phyloP scores from a whole-genome alignment of 1,140 invertebrate species.

The Prorops nasuta region DNA sequence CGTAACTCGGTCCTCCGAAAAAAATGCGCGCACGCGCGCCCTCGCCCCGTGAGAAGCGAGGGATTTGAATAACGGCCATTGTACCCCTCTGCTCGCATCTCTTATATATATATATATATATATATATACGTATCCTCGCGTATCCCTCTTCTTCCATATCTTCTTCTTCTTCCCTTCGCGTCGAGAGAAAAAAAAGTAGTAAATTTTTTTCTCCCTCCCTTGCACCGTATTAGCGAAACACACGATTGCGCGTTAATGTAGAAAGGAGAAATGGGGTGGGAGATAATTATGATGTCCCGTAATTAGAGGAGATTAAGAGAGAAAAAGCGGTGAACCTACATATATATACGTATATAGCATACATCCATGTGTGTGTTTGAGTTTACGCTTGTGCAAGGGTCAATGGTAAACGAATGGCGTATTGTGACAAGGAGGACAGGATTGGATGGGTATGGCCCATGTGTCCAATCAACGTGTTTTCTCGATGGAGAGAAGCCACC shows the following conservation, averaged over 20 bases:
- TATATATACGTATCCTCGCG: not conserved
- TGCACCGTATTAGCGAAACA: too few species aligned
- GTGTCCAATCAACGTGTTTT: slow-evolving; percentile 44
- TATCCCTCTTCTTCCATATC: not conserved
- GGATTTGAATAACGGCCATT: slow-evolving; percentile 53
- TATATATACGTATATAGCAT: not conserved
- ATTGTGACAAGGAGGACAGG: not conserved
- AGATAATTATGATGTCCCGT: not conserved
- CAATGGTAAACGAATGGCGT: not conserved
- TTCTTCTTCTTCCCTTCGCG: not conserved
- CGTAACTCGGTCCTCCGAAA: slow-evolving; percentile 30
- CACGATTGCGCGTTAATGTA: not conserved
- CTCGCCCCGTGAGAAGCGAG: not conserved
- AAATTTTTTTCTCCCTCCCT: slow-evolving; percentile 10
- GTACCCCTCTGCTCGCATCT: slow-evolving; percentile 11
- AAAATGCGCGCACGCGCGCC: slow-evolving; percentile 31
- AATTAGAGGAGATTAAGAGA: not conserved
- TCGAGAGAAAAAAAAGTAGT: not conserved
- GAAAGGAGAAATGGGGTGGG: too few species aligned
- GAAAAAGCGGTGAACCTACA: not conserved
- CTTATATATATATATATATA: too few species aligned
- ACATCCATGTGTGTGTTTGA: not conserved
- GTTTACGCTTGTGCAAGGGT: not conserved
- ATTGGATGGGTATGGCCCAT: slow-evolving; percentile 16
- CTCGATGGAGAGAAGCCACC: slow-evolving; percentile 31